Conservation (phyloP, 2,888 invertebrate genomes). For the Holacanthella duospinosa region DNA sequence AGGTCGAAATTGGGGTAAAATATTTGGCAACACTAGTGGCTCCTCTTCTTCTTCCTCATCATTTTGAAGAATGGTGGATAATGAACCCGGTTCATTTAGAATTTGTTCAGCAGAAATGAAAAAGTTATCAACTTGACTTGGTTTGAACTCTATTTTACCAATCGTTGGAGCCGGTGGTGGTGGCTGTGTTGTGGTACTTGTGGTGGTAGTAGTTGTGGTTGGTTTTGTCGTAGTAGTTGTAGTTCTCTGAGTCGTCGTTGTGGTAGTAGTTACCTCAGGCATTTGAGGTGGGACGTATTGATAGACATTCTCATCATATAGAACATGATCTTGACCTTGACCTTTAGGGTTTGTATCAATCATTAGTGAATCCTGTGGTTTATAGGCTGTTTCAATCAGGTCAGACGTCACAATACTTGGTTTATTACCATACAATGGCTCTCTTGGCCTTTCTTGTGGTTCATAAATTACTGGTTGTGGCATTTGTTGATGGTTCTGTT, state of each 20-base stretch:
- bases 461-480: background rate
- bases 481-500: background rate
- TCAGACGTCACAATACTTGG: background rate
- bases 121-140: slow-evolving; percentile 11
- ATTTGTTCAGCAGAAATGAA: slow-evolving; percentile 8
- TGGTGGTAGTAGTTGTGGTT: background rate
- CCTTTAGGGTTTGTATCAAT: background rate
- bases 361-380: background rate
- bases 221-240: slow-evolving; percentile 10
- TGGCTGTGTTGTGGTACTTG: background rate
- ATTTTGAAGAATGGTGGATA: background rate
- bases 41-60: background rate
- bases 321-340: background rate
- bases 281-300: background rate
- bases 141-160: background rate
- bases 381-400: background rate
- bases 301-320: background rate
- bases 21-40: slow-evolving; percentile 49
- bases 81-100: background rate
- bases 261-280: background rate
- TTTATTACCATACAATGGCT: background rate
- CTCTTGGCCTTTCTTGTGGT: background rate
- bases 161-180: slow-evolving; percentile 6
- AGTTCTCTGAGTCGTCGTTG: background rate
- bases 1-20: slow-evolving; percentile 60